Base-by-base conservation (phyloP, 2,113 vertebrate species). In the Oncorhynchus nerka region DNA sequence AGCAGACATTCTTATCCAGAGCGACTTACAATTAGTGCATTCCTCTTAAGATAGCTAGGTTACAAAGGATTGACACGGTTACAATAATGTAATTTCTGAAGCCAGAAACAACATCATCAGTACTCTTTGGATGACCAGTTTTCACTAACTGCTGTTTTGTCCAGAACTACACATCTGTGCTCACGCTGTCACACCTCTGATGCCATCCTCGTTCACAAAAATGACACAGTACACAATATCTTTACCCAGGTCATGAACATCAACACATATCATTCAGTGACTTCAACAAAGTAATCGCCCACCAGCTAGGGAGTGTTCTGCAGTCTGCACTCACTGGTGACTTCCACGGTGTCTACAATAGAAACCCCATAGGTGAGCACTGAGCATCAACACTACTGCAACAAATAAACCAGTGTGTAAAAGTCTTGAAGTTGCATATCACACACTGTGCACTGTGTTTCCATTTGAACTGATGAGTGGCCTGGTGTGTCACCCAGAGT, bases 151-250 rank as follows among this genome's bases (percentile, higher is more conserved):
- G 15, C 9, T 57, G 16, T 34, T 73, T 1, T 26, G 96, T 99
- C 77, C 97, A 99, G 88, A 98, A 99, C 90, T 99, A 99, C 89
- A 99, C 99, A 87, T 96, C 97, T 0, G 87, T 97, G 84, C 90
- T 99, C 90, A 97, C 97, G 0, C 92, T 99, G 69, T 94, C 96
- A 24, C 96, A 93, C 76, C 92, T 99, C 69, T 98, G 97, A 99
- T n/a, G 97, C 95, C 45, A 92, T 99, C 28, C 92, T 99, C 81
- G 92, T 98, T 73, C 97, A 99, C 5, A 96, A 99, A 83, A 99
- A 99, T 1, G 97, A 99, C 84, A 92, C 88, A 0, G 78, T 96
- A 83, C 96, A 99, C 90, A 92, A 91, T 89, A 96, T 98, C 88
- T 99, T 97, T 82, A 90, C 93, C 8, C 95, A 93, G 87, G 92